Percentiles rank a stretch among this genome's conserved stretches.
Evolutionary conservation across 2,797 vertebrate genomes (phyloP).

Genomic region (Brachymystax lenok): DNA sequence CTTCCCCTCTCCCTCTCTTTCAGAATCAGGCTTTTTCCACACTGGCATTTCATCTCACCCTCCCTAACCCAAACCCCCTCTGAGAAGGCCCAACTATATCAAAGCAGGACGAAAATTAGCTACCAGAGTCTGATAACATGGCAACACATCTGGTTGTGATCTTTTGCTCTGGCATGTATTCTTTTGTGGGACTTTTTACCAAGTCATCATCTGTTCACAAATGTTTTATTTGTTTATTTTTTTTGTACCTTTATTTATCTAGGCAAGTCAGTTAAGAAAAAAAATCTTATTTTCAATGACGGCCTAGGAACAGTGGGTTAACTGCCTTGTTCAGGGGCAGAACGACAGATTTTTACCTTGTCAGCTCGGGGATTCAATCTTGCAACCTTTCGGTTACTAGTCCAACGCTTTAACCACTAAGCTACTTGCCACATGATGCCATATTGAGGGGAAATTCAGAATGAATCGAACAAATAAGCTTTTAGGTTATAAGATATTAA

Average conservation of each 20-base stretch:
- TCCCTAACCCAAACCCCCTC: background rate
- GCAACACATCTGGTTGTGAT: constrained; percentile 6
- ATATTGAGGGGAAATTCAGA: background rate
- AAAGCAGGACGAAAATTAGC: background rate
- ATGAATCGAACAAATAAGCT: background rate
- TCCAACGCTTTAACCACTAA: too few species aligned
- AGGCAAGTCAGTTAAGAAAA: too few species aligned
- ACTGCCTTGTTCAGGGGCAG: too few species aligned
- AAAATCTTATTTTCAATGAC: too few species aligned
- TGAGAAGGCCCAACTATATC: background rate
- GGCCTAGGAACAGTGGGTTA: too few species aligned
- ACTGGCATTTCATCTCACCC: background rate
- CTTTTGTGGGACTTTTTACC: constrained; percentile 2
- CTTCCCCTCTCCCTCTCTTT: background rate
- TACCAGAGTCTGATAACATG: background rate
- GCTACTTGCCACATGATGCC: background rate
- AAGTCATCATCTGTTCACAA: background rate
- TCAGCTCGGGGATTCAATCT: too few species aligned
- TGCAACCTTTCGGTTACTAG: too few species aligned
- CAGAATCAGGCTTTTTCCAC: constrained; percentile 4
- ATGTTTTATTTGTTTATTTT: too few species aligned
- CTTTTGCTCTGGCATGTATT: background rate
- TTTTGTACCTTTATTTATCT: too few species aligned
- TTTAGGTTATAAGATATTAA: constrained; percentile 3
- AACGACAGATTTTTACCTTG: too few species aligned